Percentiles rank a stretch among this genome's conserved stretches.
These are phyloP conservation scores for Alexandromys fortis DNA, from an alignment of 2,113 vertebrate species.

Conservation along the genomic window DNA sequence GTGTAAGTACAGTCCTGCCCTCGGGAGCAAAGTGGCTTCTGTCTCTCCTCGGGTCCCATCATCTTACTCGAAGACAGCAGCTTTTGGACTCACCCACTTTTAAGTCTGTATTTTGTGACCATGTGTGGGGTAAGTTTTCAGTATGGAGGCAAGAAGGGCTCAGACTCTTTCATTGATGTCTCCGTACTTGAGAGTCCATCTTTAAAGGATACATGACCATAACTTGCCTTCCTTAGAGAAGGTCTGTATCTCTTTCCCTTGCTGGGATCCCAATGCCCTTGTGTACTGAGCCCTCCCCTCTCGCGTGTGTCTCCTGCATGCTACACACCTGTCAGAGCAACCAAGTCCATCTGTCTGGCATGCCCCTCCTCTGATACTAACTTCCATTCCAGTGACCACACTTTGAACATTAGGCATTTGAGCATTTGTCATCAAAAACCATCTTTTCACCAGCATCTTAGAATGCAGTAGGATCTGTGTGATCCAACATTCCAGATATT, in stretches of 20 bases:
- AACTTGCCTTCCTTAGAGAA: not conserved
- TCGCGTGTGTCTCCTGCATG: not conserved
- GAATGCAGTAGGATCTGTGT: not conserved
- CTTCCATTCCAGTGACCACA: not conserved
- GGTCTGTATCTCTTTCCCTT: not conserved
- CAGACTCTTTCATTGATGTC: conserved; percentile 41
- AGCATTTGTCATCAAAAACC: conserved; percentile 37
- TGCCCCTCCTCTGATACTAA: not conserved
- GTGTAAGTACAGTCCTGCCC: conserved; percentile 56
- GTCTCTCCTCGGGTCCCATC: not conserved
- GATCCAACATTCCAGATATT: not conserved
- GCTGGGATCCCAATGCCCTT: not conserved
- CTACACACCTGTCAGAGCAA: not conserved
- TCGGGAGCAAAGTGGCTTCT: not conserved
- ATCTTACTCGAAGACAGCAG: conserved; percentile 17
- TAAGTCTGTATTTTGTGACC: conserved; percentile 37
- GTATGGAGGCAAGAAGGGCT: not conserved
- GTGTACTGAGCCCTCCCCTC: not conserved
- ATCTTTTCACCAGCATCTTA: conserved; percentile 46
- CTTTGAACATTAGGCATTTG: conserved; percentile 13
- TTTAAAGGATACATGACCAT: not conserved
- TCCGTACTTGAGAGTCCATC: not conserved
- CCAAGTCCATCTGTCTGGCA: conserved; percentile 10
- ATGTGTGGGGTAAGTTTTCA: not conserved
- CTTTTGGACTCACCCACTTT: not conserved